These are phyloP conservation scores for Myopa testacea DNA, from an alignment of 2,888 invertebrate genomes.

Conservation along the genomic window DNA sequence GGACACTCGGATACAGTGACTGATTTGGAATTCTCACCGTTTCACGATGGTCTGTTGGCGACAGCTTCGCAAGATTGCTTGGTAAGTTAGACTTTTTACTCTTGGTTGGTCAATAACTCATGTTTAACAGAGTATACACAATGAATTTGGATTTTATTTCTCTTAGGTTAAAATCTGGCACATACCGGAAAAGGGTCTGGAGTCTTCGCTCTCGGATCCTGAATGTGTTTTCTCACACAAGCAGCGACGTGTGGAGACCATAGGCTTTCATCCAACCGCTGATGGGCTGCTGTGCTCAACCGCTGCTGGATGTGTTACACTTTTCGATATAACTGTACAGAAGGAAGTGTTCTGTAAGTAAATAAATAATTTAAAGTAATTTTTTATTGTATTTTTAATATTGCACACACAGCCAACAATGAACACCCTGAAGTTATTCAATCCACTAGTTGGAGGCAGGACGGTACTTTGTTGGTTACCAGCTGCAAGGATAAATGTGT, in stretches of 20 bases:
- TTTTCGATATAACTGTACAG: slow-evolving; percentile 89
- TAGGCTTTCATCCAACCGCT: slow-evolving; percentile 91
- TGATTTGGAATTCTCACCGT: slow-evolving; percentile 95
- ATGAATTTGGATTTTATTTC: slow-evolving; percentile 5
- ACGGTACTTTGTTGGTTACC: slow-evolving; percentile 82
- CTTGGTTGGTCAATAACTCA: neutral
- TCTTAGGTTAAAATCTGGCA: slow-evolving; percentile 88
- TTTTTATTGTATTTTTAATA: neutral
- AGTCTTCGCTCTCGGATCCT: slow-evolving; percentile 80
- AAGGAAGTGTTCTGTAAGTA: slow-evolving; percentile 81
- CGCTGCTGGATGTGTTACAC: slow-evolving; percentile 81
- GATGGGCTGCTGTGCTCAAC: slow-evolving; percentile 90
- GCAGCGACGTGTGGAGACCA: slow-evolving; percentile 87
- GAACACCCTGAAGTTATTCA: slow-evolving; percentile 90
- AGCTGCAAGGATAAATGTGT: slow-evolving; percentile 93
- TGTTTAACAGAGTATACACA: neutral
- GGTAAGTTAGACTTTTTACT: slow-evolving; percentile 68
- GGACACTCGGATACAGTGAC: slow-evolving; percentile 92
- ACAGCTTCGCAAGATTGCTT: slow-evolving; percentile 91
- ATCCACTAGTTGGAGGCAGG: slow-evolving; percentile 89
- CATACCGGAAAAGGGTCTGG: slow-evolving; percentile 84
- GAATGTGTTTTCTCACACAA: slow-evolving; percentile 86
- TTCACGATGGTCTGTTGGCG: slow-evolving; percentile 90
- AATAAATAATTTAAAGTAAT: neutral
- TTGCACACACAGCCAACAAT: slow-evolving; percentile 71